Conservation (phyloP, 2,113 vertebrate genomes). For the Bambusicola thoracicus region DNA sequence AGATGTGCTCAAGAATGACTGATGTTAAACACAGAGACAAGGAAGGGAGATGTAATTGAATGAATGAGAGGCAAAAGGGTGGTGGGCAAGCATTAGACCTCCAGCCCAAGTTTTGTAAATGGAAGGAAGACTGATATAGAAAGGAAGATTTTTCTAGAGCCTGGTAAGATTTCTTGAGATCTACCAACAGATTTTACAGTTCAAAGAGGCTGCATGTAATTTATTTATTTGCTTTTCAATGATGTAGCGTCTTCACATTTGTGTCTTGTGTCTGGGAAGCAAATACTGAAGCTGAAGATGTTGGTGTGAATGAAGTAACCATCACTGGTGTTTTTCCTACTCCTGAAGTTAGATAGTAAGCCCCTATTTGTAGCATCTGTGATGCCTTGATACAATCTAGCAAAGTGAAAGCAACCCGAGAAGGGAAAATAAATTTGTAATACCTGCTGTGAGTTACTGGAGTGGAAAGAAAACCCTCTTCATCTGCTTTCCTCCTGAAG, state of each 20-base stretch:
- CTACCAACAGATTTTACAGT: background rate
- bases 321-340: background rate
- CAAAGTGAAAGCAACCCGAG: constrained; percentile 33
- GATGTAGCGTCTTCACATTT: background rate
- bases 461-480: constrained; percentile 42
- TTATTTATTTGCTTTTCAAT: background rate
- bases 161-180: background rate
- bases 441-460: constrained; percentile 39
- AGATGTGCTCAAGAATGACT: background rate
- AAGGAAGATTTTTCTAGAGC: background rate
- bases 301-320: background rate
- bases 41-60: background rate
- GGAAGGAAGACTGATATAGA: background rate
- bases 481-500: constrained; percentile 14
- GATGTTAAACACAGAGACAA: background rate
- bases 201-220: background rate
- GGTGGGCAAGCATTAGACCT: background rate
- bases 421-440: constrained; percentile 41
- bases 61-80: background rate
- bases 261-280: background rate
- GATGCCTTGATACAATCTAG: constrained; percentile 2
- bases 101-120: background rate
- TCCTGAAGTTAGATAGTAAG: background rate
- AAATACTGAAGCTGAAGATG: background rate
- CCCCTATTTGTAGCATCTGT: background rate